Conservation (phyloP, 2,888 invertebrate species). For the Argyra leucocephala region DNA sequence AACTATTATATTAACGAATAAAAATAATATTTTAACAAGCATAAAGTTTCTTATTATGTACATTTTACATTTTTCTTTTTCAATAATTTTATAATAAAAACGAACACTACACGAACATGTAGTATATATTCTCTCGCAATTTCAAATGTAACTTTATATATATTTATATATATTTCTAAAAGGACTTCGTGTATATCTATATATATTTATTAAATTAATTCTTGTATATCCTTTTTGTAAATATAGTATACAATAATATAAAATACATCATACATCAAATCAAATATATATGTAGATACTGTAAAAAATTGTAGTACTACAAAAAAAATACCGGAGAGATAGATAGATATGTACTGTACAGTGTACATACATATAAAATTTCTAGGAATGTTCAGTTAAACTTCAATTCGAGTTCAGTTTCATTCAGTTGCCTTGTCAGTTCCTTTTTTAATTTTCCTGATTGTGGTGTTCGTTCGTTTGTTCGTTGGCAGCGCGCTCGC, state of each 20-base stretch:
- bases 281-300: not conserved
- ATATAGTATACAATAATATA: not conserved
- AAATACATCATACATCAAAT: no score
- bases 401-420: no score
- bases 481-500: constrained; percentile 34
- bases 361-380: not conserved
- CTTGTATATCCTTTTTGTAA: not conserved
- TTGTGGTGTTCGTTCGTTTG: constrained; percentile 33
- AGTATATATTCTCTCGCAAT: no score
- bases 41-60: no score
- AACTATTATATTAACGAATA: no score
- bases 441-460: constrained; percentile 39
- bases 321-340: not conserved
- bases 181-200: not conserved
- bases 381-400: constrained; percentile 13
- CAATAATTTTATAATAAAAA: no score
- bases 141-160: no score
- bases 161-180: no score
- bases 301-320: not conserved
- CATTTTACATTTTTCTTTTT: no score
- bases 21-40: no score
- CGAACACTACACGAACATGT: no score
- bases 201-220: not conserved
- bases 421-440: no score
- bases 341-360: not conserved